Evolutionary conservation across 2,113 vertebrate genomes (phyloP), one percentile per base, ranked within the genome.

Genomic region (Sander lucioperca): DNA sequence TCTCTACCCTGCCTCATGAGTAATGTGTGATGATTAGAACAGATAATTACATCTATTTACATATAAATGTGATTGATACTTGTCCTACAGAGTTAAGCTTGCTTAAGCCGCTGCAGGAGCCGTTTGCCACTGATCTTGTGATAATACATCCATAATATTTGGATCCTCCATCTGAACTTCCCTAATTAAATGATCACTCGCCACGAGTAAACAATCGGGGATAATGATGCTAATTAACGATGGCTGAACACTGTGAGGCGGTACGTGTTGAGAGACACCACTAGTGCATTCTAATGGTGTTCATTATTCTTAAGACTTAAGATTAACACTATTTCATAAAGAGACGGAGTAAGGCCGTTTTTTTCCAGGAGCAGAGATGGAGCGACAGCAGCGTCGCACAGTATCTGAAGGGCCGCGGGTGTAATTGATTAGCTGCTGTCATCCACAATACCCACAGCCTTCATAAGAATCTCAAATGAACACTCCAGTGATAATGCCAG

Each of bases 1-100:
- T 27, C 61, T 57, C 70, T 48, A 30, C 27, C 21, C 73, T 6
- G 59, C 78, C 70, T 79, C 36, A 11, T 77, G 84, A 85, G 79
- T 67, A 86, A 89, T 64, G 81, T 57, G 53, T 15, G 30, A 80
- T 83, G 83, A 90, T 91, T 80, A 88, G 57, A 81, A 74, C 53
- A 79, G 80, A 86, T 93, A 92, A 91, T 94, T 88, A 78, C 85
- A 78, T 88, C 74, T 77, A 92, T 94, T 91, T 92, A 81, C 87
- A 92, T 90, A 83, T 66, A 83, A 89, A 92, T 89, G 87, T 92
- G 90, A 92, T 86, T 88, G 90, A 88, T 82, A 72, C 48, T 89
- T 51, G 80, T 86, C 77, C 86, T 45, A 50, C 81, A 5, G 86
- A 83, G 92, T 15, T 71, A 18, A 75, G 76, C 89, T 88, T 83